Evolutionary conservation across 2,797 vertebrate genomes (phyloP), one percentile per base, ranked within the genome.

Genomic region (Psittacula derbiana): DNA sequence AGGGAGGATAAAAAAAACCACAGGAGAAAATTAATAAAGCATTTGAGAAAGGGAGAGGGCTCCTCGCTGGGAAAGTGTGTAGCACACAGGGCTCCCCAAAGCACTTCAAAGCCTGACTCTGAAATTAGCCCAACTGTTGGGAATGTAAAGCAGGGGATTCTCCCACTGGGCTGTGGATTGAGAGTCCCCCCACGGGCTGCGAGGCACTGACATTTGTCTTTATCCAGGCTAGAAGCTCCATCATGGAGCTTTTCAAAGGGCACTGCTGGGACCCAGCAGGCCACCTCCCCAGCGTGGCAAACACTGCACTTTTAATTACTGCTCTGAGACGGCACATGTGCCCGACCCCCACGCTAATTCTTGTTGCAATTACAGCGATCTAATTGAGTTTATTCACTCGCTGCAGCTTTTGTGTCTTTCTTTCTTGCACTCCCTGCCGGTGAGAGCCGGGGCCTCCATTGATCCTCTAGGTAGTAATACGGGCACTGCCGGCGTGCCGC

Each of bases 21-120:
- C 96, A 94, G 93, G 96, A 96, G 96, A 96, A 97, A 97, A 96
- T 97, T 94, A 97, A 97, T 97, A 97, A 96, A 97, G 96, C 93
- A 66, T 93, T 94, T 90, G 95, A 91, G 93, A 94, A 92, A 93
- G 91, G 95, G 96, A 95, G 95, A 92, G 93, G 87, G 88, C 31
- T 44, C 79, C 96, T 94, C 28, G 70, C 95, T 94, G 95, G 94
- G 96, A 96, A 95, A 96, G 95, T 90, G 94, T 92, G 95, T 92
- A 86, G 91, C 76, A 57, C 95, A 80, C 80, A 92, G 91, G 95
- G 94, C 95, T 96, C 94, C 92, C 95, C 94, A 89, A 91, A 93
- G 95, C 94, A 96, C 96, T 92, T 96, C 96, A 97, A 97, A 97
- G 96, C 88, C 94, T 93, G 86, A 94, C 95, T 96, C 96, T 94